phyloP scores from a whole-genome alignment of 2,888 invertebrate species.

The Onchidella celtica region DNA sequence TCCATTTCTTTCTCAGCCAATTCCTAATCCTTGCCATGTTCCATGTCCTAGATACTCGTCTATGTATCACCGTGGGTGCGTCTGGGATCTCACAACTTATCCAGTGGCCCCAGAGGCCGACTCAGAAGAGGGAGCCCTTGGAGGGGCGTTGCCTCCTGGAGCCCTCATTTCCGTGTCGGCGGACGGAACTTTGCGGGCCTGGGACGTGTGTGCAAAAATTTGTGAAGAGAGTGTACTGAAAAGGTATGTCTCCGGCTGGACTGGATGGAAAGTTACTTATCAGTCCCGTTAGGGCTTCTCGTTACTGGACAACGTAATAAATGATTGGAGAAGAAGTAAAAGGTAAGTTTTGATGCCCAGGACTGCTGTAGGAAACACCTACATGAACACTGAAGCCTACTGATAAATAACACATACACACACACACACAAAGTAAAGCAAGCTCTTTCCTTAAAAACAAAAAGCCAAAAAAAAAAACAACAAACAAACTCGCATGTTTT shows the following conservation, averaged over 20 bases:
- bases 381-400: too few relatives aligned
- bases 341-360: too few relatives aligned
- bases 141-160: conserved; percentile 42
- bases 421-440: too few relatives aligned
- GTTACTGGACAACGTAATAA: too few relatives aligned
- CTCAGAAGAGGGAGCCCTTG: conserved; percentile 14
- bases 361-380: not conserved
- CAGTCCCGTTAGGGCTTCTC: too few relatives aligned
- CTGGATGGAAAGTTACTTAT: not conserved
- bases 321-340: too few relatives aligned
- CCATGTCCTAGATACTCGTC: conserved; percentile 30
- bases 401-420: too few relatives aligned
- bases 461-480: too few relatives aligned
- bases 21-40: not conserved
- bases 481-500: too few relatives aligned
- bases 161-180: conserved; percentile 39
- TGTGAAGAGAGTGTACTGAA: conserved; percentile 40
- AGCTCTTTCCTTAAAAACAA: too few relatives aligned
- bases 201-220: conserved; percentile 43
- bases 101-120: conserved; percentile 27
- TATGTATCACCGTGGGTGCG: conserved; percentile 45
- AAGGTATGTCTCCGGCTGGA: not conserved
- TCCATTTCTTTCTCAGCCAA: not conserved
- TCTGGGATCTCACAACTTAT: conserved; percentile 42
- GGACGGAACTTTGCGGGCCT: conserved; percentile 42